Evolutionary conservation across 2,888 invertebrate genomes (phyloP).

Genomic region (Protula sp.): DNA sequence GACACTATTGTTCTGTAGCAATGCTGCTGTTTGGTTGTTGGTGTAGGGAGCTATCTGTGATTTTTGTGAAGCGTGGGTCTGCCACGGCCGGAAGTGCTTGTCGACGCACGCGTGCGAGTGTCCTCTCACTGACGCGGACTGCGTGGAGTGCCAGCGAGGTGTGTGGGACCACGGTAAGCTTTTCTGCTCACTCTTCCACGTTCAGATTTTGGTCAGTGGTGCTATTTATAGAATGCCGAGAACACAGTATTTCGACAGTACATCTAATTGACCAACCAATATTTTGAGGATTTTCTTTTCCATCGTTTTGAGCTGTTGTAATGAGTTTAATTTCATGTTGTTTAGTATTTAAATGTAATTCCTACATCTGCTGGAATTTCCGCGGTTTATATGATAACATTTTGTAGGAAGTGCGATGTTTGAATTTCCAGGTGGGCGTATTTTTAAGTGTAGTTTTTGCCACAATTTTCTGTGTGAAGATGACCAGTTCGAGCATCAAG

Average conservation of each 20-base stretch:
- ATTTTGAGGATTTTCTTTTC: background rate
- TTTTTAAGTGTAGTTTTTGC: conserved; percentile 86
- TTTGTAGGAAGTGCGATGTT: background rate
- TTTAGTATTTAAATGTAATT: too few species aligned
- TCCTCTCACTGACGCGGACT: conserved; percentile 79
- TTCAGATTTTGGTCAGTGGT: background rate
- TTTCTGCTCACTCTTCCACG: background rate
- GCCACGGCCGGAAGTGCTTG: conserved; percentile 88
- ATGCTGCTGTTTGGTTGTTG: too few species aligned
- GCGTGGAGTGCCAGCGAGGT: conserved; percentile 85
- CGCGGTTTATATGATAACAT: too few species aligned
- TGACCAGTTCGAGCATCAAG: conserved; percentile 96
- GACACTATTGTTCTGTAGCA: too few species aligned
- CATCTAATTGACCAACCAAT: background rate
- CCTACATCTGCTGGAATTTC: too few species aligned
- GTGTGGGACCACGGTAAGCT: conserved; percentile 88
- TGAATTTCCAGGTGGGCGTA: conserved; percentile 52
- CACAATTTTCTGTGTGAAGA: conserved; percentile 80
- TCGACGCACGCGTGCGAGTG: conserved; percentile 86
- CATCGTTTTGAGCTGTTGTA: background rate
- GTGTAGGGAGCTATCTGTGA: conserved; percentile 92
- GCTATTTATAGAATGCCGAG: background rate
- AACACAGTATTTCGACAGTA: too few species aligned
- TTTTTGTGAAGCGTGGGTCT: conserved; percentile 96
- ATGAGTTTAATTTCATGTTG: too few species aligned